A percentile compares a stretch with the other conserved stretches of the same genome.
These are phyloP conservation scores for Falco biarmicus DNA, from an alignment of 2,797 vertebrate genomes.

Conservation along the genomic window DNA sequence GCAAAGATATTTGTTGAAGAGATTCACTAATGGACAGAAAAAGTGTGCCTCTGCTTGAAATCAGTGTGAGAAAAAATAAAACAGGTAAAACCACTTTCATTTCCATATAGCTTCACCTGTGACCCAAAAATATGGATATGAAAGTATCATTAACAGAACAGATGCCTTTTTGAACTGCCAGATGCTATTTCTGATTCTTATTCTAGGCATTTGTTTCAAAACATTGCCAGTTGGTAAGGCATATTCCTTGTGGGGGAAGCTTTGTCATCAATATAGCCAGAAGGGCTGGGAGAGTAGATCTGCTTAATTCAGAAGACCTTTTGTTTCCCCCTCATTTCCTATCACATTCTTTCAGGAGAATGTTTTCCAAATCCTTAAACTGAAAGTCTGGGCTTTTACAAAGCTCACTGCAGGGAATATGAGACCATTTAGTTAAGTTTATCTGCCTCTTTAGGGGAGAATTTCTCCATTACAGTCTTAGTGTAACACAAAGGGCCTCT, in stretches of 20 bases:
- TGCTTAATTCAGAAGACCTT: neutral
- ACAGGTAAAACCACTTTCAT: neutral
- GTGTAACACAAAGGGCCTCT: neutral
- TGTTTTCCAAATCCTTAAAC: neutral
- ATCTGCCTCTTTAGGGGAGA: neutral
- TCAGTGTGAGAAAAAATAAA: neutral
- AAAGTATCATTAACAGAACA: neutral
- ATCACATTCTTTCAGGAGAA: neutral
- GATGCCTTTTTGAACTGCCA: neutral
- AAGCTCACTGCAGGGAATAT: neutral
- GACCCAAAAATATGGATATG: neutral
- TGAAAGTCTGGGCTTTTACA: neutral
- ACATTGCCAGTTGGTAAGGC: neutral
- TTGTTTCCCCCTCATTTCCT: neutral
- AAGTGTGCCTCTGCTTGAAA: neutral
- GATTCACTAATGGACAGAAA: neutral
- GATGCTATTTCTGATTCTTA: neutral
- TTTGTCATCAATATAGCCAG: neutral
- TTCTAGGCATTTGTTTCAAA: conserved; percentile 1
- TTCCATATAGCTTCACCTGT: neutral
- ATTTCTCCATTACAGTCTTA: neutral
- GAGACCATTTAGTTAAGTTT: neutral
- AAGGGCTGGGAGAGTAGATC: neutral
- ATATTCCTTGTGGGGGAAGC: neutral
- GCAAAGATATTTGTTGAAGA: neutral